Evolutionary conservation across 2,888 invertebrate genomes (phyloP).

Genomic region (Hipparchia sbordonii): DNA sequence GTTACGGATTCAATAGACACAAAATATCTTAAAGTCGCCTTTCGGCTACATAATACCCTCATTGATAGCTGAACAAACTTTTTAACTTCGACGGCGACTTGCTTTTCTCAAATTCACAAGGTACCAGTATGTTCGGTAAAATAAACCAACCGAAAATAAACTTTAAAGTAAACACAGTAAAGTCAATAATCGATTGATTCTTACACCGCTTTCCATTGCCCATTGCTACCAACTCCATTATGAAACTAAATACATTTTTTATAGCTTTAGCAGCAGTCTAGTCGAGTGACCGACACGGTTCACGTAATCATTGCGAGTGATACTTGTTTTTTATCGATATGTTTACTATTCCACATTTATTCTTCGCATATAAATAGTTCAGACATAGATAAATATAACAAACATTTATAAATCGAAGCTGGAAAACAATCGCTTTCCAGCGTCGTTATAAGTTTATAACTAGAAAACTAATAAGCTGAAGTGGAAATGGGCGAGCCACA

Average conservation of each 20-base stretch:
- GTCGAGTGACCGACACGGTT: neutral
- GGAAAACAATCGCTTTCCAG: too few species aligned
- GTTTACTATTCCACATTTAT: neutral
- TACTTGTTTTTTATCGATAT: neutral
- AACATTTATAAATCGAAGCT: too few species aligned
- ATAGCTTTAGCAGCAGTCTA: neutral
- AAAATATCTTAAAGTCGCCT: conserved; percentile 29
- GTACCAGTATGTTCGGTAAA: conserved; percentile 26
- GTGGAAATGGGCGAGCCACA: too few species aligned
- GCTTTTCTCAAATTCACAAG: conserved; percentile 42
- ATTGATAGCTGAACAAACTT: conserved; percentile 40
- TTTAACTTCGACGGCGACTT: conserved; percentile 36
- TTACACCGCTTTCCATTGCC: neutral
- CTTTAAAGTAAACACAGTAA: conserved; percentile 8
- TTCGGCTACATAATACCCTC: conserved; percentile 36
- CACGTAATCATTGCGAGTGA: neutral
- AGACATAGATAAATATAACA: neutral
- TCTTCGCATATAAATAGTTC: neutral
- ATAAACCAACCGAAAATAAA: conserved; percentile 14
- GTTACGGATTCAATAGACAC: neutral
- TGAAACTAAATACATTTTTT: neutral
- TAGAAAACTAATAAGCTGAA: too few species aligned
- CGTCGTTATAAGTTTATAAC: too few species aligned
- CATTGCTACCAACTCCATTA: conserved; percentile 1
- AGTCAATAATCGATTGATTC: conserved; percentile 14